Conservation (phyloP, 2,113 vertebrate species). For the Epinephelus cyanopodus region DNA sequence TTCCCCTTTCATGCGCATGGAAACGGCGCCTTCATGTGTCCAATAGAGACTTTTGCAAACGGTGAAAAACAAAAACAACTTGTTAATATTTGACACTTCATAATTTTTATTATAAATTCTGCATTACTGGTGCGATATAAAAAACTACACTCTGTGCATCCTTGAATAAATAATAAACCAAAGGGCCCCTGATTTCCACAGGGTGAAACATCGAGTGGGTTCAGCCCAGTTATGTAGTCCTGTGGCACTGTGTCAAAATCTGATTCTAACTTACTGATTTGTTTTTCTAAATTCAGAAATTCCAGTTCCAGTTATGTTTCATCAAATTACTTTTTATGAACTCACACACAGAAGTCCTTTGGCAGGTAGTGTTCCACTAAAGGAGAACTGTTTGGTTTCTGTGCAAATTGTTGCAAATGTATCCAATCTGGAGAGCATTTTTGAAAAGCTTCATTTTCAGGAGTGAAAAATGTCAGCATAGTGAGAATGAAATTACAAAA, state of each 20-base stretch:
- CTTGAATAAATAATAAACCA: background rate
- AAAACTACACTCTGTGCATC: background rate
- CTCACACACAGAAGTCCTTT: background rate
- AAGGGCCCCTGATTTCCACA: background rate
- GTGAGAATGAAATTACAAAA: too few relatives aligned
- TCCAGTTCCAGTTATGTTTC: background rate
- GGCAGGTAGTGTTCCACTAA: too few relatives aligned
- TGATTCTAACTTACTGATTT: background rate
- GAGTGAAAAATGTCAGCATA: background rate
- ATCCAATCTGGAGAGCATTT: background rate
- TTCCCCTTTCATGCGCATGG: conserved; percentile 12
- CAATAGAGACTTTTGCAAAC: conserved; percentile 37
- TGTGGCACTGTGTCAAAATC: background rate
- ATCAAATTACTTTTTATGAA: background rate
- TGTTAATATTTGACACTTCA: background rate
- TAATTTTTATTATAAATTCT: background rate
- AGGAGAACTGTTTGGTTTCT: background rate
- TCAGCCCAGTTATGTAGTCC: background rate
- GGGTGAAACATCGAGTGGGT: too few relatives aligned
- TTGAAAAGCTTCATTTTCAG: background rate
- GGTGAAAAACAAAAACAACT: background rate
- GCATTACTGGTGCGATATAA: background rate
- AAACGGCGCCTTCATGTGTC: conserved; percentile 80
- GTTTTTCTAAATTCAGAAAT: too few relatives aligned
- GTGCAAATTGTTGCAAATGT: background rate